A percentile compares a stretch with the other conserved stretches of the same genome.
These are phyloP conservation scores for Cephalopachus bancanus DNA, from an alignment of 2,797 vertebrate genomes.

Conservation along the genomic window DNA sequence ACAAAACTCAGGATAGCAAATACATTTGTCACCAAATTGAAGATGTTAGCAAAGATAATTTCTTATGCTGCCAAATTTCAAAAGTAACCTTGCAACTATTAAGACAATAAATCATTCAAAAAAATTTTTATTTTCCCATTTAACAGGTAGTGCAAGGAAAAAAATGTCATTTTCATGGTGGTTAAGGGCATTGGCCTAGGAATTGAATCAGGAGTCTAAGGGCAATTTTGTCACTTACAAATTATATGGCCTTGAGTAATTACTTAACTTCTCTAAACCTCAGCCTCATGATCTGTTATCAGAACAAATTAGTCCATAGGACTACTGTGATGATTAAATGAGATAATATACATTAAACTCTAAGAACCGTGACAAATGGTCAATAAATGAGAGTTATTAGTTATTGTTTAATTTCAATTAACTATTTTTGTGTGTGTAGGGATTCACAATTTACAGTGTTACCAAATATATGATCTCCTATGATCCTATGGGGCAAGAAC, in stretches of 20 bases:
- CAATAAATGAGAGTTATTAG: conserved; percentile 40
- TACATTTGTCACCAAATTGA: conserved; percentile 58
- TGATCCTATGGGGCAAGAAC: not conserved
- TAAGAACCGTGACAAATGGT: not conserved
- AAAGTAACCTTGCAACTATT: conserved; percentile 61
- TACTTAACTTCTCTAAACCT: conserved; percentile 60
- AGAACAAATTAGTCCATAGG: conserved; percentile 55
- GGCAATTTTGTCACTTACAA: conserved; percentile 54
- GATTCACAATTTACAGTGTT: conserved; percentile 10
- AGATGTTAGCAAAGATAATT: conserved; percentile 64
- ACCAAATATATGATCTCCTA: conserved; percentile 2
- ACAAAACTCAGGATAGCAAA: conserved; percentile 31
- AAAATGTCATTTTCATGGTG: conserved; percentile 42
- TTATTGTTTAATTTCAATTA: conserved; percentile 54
- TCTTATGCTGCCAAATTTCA: conserved; percentile 36
- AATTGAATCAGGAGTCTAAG: conserved; percentile 42
- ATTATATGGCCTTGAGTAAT: conserved; percentile 15
- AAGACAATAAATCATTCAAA: not conserved
- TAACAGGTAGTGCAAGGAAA: no score
- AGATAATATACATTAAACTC: conserved; percentile 46
- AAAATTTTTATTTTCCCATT: no score
- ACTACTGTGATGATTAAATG: conserved; percentile 45
- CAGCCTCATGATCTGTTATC: conserved; percentile 43
- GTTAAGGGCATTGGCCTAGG: conserved; percentile 14
- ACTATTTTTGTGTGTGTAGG: not conserved